These are phyloP conservation scores for Thereva nobilitata DNA, from an alignment of 2,888 invertebrate genomes.

Conservation along the genomic window DNA sequence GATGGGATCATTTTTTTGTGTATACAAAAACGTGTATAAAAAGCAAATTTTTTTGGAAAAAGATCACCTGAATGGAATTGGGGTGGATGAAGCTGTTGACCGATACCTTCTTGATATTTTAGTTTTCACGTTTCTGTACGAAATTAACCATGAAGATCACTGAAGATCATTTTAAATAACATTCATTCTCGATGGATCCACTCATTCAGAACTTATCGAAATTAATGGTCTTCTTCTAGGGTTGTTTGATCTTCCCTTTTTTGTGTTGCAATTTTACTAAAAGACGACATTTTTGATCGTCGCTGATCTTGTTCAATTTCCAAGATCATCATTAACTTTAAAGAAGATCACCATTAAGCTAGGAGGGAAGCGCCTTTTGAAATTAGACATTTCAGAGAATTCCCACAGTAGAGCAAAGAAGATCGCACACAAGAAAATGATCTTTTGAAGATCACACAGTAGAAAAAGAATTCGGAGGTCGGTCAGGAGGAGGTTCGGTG, in stretches of 20 bases:
- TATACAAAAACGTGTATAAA: no score
- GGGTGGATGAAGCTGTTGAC: no score
- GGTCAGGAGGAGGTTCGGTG: constrained; percentile 34
- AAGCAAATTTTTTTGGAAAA: no score
- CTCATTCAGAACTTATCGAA: constrained; percentile 24
- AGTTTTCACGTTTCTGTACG: no score
- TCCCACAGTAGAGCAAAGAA: constrained; percentile 30
- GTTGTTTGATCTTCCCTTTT: neutral
- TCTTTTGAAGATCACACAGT: constrained; percentile 37
- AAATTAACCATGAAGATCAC: constrained; percentile 1
- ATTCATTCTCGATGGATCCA: neutral
- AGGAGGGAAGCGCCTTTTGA: neutral
- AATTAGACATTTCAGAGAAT: constrained; percentile 1
- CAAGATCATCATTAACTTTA: constrained; percentile 11
- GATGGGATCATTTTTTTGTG: neutral
- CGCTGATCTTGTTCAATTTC: constrained; percentile 2
- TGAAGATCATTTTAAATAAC: constrained; percentile 1
- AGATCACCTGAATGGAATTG: no score
- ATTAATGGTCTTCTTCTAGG: constrained; percentile 28
- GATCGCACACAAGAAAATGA: constrained; percentile 17
- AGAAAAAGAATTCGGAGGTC: constrained; percentile 7
- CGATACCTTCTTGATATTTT: no score
- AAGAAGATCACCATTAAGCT: constrained; percentile 20
- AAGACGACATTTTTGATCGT: constrained; percentile 20
- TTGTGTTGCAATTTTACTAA: constrained; percentile 11